Evolutionary conservation across 2,113 vertebrate species (phyloP).

Genomic region (Anhinga anhinga): DNA sequence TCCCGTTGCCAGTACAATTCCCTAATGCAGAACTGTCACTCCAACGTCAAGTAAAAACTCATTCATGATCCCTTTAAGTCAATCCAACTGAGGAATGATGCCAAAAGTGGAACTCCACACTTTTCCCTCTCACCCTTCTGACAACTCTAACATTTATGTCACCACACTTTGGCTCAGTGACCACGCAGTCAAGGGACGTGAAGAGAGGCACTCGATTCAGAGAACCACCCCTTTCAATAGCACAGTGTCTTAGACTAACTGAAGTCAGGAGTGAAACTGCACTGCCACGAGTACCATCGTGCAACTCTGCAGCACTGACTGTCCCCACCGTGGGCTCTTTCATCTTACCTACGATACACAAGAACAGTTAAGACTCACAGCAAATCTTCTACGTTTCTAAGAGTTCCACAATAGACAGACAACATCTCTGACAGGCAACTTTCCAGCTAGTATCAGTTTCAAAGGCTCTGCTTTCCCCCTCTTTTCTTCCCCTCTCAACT

Average conservation of each 20-base stretch:
- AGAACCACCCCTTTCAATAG: background rate
- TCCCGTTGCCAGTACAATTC: background rate
- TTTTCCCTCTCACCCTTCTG: background rate
- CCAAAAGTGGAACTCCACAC: background rate
- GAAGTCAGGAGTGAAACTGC: background rate
- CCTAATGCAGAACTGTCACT: background rate
- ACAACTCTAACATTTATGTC: background rate
- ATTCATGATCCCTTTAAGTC: background rate
- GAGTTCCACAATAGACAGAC: background rate
- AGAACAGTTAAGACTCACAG: background rate
- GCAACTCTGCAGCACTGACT: background rate
- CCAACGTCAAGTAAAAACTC: background rate
- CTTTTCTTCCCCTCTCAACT: background rate
- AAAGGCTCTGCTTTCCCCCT: background rate
- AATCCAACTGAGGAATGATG: background rate
- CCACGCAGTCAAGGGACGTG: fast-evolving
- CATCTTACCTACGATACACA: fast-evolving
- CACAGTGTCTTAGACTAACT: background rate
- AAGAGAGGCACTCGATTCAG: background rate
- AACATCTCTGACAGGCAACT: background rate
- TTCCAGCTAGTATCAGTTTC: background rate
- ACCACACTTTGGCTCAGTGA: background rate
- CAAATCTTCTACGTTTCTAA: background rate
- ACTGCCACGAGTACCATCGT: fast-evolving
- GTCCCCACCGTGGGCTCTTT: background rate